A percentile compares a stretch with the other conserved stretches of the same genome.
Evolutionary conservation across 2,888 invertebrate species (phyloP).

Genomic region (Poecilus cupreus): DNA sequence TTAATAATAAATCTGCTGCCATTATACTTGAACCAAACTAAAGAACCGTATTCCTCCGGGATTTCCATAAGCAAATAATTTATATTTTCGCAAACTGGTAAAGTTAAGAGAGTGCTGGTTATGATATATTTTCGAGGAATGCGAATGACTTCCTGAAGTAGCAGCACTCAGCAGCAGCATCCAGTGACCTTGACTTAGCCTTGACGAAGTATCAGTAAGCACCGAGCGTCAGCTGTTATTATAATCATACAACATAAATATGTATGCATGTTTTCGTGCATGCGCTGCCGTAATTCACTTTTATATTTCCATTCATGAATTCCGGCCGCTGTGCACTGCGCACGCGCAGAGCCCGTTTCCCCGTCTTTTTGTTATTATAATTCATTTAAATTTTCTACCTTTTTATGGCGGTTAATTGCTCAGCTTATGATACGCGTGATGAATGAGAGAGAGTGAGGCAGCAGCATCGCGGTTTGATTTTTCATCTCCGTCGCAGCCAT

Average conservation of each 20-base stretch:
- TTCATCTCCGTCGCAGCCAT: conserved; percentile 9
- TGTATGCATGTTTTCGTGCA: conserved; percentile 48
- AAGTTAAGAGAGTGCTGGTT: not conserved
- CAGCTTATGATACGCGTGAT: not conserved
- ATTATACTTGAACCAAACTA: too few species aligned
- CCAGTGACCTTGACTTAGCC: conserved; percentile 40
- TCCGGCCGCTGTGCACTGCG: not conserved
- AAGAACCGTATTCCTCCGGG: too few species aligned
- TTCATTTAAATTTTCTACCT: conserved; percentile 48
- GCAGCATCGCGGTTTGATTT: conserved; percentile 4
- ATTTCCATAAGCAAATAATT: not conserved
- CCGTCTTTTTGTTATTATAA: conserved; percentile 48
- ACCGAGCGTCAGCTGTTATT: conserved; percentile 49
- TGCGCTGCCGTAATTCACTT: conserved; percentile 40
- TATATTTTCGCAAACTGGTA: not conserved
- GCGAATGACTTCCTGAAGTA: conserved; percentile 8
- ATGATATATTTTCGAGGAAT: not conserved
- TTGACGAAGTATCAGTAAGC: conserved; percentile 47
- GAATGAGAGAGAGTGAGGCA: conserved; percentile 11
- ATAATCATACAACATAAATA: conserved; percentile 55
- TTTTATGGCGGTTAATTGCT: conserved; percentile 40
- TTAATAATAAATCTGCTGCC: too few species aligned
- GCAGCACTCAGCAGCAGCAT: not conserved
- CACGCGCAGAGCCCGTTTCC: not conserved
- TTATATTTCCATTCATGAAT: conserved; percentile 53